A percentile compares a stretch with the other conserved stretches of the same genome.
Conservation (phyloP, 1,140 invertebrate genomes). For the Leptinotarsa undecemlineata region DNA sequence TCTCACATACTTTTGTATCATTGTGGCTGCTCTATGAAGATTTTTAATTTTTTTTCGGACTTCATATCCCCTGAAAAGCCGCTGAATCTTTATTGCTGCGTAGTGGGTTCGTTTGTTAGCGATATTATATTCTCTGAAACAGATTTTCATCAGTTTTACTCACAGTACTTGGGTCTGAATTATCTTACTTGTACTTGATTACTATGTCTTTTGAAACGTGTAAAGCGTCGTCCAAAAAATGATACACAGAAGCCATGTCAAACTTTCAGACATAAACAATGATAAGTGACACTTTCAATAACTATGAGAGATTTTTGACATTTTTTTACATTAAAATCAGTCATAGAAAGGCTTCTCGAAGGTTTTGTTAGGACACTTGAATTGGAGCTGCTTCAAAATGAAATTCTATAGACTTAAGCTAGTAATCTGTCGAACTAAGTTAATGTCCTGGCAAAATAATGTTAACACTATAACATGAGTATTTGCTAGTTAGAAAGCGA, state of each 20-base stretch:
- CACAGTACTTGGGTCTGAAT: not conserved
- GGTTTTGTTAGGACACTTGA: too few relatives aligned
- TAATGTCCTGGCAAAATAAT: too few relatives aligned
- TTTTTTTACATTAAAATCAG: too few relatives aligned
- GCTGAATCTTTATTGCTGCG: conserved; percentile 39
- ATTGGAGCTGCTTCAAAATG: too few relatives aligned
- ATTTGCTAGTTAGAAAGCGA: too few relatives aligned
- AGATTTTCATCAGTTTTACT: not conserved
- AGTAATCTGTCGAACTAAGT: too few relatives aligned
- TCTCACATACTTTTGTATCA: conserved; percentile 37
- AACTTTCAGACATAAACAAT: not conserved
- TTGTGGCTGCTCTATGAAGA: conserved; percentile 22
- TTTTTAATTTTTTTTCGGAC: conserved; percentile 27
- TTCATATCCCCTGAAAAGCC: conserved; percentile 27
- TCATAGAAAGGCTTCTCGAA: too few relatives aligned
- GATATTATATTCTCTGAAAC: conserved; percentile 22
- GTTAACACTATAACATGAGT: too few relatives aligned
- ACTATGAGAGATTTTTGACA: too few relatives aligned
- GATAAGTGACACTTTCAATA: not conserved
- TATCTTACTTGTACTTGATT: conserved; percentile 36
- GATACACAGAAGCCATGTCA: conserved; percentile 45
- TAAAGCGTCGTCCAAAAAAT: conserved; percentile 36
- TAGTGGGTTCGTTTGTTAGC: conserved; percentile 29
- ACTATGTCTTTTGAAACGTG: conserved; percentile 36
- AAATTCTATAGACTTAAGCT: too few relatives aligned